A percentile compares a stretch with the other conserved stretches of the same genome.
phyloP scores from a whole-genome alignment of 2,797 vertebrate genomes.

The Eremophila alpestris region DNA sequence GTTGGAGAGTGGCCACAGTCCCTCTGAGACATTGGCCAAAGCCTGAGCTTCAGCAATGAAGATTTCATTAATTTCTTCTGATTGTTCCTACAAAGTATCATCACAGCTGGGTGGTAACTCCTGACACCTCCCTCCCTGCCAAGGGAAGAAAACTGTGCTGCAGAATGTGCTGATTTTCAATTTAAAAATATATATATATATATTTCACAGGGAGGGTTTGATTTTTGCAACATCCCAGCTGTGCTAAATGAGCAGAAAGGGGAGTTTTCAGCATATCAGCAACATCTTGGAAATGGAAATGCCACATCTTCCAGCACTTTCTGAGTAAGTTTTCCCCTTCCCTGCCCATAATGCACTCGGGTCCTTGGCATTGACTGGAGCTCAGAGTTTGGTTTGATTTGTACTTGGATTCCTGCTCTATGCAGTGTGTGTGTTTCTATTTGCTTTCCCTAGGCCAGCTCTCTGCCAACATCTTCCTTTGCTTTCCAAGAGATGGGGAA shows the following conservation, averaged over 20 bases:
- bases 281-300: slow-evolving; percentile 10
- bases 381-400: neutral
- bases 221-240: slow-evolving; percentile 37
- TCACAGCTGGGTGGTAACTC: neutral
- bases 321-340: neutral
- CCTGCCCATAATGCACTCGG: neutral
- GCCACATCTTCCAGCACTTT: neutral
- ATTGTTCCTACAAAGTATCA: neutral
- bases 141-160: neutral
- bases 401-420: neutral
- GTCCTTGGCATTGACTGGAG: neutral
- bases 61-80: neutral
- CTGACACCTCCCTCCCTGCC: neutral
- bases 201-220: neutral
- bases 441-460: neutral
- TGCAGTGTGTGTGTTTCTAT: neutral
- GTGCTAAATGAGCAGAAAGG: slow-evolving; percentile 9
- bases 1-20: neutral
- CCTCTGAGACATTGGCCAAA: neutral
- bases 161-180: slow-evolving; percentile 32
- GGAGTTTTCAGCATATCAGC: slow-evolving; percentile 21
- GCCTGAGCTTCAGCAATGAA: neutral
- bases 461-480: neutral
- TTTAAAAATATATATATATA: neutral
- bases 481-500: neutral